Evolutionary conservation across 2,888 invertebrate species (phyloP), one percentile per base, ranked within the genome.

Genomic region (Scrobipalpa atriplicella): DNA sequence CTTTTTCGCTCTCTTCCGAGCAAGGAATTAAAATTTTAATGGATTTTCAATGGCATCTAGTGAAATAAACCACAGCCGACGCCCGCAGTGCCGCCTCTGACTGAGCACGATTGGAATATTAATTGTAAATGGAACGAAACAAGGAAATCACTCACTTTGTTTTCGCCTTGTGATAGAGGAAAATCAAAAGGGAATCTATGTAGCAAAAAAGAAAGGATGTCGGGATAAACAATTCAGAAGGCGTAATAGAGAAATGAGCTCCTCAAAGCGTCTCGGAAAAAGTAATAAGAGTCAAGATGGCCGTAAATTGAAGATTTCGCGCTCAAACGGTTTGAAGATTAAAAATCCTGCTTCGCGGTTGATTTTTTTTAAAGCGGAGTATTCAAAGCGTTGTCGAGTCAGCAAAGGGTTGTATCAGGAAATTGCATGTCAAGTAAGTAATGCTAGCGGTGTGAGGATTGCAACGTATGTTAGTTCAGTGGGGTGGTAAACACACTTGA

Each of bases 21-120:
- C 67, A 68, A 67, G 69, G 73, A 79, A 78, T 80, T 78, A 78
- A 81, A 83, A 78, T 75, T 81, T 80, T 81, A 82, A 82, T 82
- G 77, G 80, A 68, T 79, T 80, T 79, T 79, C 79, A 78, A 83
- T 82, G 77, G 76, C 73, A 72, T 75, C 73, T 74, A 78, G 76
- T 78, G 81, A 79, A 80, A 82, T 80, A 80, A 82, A 78, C 78
- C 75, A 72, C 72, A 68, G 67, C 72, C 68, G 52, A 75, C 71
- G 69, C 64, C 65, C 68, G 63, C 67, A 71, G 68, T 64, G 64
- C 36, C 58, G 29, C 29, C 29, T 29, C 29, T 29, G 2, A 29
- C 29, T 29, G 29, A 29, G 5, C 29, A 29, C 29, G 29, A 29
- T n/a, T 36, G 36, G 1, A 2, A 36, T 3, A 58, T 29, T 56